Conservation (phyloP, 2,888 invertebrate species). For the Dasypogon diadema region DNA sequence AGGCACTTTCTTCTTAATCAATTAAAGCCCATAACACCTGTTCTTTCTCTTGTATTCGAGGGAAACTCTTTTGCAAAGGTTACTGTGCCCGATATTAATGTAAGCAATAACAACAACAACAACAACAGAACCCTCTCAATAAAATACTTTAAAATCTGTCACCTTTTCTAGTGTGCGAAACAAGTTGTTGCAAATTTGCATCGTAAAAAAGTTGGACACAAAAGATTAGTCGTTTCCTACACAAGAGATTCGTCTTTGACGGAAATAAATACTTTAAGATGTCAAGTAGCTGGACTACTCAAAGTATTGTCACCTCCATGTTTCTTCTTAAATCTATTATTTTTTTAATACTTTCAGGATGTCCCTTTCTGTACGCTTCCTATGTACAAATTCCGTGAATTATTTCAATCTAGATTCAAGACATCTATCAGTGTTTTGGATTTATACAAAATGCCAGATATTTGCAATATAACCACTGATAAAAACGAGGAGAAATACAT, state of each 20-base stretch:
- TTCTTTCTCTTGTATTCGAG: conserved; percentile 66
- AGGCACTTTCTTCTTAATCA: conserved; percentile 65
- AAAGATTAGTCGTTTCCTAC: conserved; percentile 81
- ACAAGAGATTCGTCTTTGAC: conserved; percentile 73
- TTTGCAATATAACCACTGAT: conserved; percentile 80
- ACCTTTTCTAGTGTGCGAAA: conserved; percentile 69
- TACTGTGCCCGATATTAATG: conserved; percentile 67
- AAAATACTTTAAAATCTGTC: too few species aligned
- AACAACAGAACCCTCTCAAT: too few species aligned
- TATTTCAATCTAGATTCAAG: conserved; percentile 84
- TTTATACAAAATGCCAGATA: conserved; percentile 79
- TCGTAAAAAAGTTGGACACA: conserved; percentile 83
- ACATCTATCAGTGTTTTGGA: conserved; percentile 78
- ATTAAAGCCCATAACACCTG: conserved; percentile 68
- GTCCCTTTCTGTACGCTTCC: conserved; percentile 81
- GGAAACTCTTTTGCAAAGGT: conserved; percentile 67
- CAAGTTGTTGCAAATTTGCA: conserved; percentile 84
- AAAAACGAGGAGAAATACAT: conserved; percentile 79
- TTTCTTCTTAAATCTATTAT: neutral
- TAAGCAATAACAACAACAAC: conserved; percentile 58
- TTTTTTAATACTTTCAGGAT: conserved; percentile 70
- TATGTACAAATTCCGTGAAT: conserved; percentile 84
- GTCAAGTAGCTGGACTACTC: conserved; percentile 78
- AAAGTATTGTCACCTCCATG: conserved; percentile 65
- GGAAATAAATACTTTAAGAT: conserved; percentile 74